Evolutionary conservation across 2,797 vertebrate species (phyloP).

Genomic region (Eulemur rubriventer): DNA sequence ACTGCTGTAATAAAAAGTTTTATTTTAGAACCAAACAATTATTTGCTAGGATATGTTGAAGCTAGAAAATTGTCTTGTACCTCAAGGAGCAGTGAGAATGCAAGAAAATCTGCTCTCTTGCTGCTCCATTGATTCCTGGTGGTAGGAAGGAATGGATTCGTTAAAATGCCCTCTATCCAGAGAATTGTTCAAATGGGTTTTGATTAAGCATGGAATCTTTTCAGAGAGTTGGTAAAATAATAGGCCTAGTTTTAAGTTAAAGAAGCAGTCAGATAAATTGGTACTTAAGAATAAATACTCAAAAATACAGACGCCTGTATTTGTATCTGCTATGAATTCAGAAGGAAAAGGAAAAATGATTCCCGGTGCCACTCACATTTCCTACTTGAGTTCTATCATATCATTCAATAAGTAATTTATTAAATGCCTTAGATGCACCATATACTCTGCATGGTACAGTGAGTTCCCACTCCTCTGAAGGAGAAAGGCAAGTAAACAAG

Average conservation of each 20-base stretch:
- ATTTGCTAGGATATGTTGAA: conserved; percentile 64
- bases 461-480: not conserved
- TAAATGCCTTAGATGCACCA: not conserved
- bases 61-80: conserved; percentile 67
- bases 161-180: conserved; percentile 32
- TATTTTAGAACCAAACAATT: conserved; percentile 74
- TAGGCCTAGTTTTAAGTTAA: conserved; percentile 17
- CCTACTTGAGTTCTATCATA: not conserved
- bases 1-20: conserved; percentile 61
- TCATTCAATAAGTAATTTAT: not conserved
- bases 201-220: conserved; percentile 63
- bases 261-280: conserved; percentile 36
- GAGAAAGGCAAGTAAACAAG: not conserved
- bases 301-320: not conserved
- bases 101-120: conserved; percentile 61
- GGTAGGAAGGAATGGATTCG: conserved; percentile 19
- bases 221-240: conserved; percentile 43
- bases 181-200: not conserved
- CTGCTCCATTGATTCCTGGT: conserved; percentile 20
- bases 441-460: not conserved
- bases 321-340: not conserved
- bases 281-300: conserved; percentile 24
- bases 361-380: not conserved
- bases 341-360: not conserved
- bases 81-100: conserved; percentile 54